A percentile compares a stretch with the other conserved stretches of the same genome.
These are phyloP conservation scores for Minunthozetes semirufus DNA, from an alignment of 2,888 invertebrate genomes.

Conservation along the genomic window DNA sequence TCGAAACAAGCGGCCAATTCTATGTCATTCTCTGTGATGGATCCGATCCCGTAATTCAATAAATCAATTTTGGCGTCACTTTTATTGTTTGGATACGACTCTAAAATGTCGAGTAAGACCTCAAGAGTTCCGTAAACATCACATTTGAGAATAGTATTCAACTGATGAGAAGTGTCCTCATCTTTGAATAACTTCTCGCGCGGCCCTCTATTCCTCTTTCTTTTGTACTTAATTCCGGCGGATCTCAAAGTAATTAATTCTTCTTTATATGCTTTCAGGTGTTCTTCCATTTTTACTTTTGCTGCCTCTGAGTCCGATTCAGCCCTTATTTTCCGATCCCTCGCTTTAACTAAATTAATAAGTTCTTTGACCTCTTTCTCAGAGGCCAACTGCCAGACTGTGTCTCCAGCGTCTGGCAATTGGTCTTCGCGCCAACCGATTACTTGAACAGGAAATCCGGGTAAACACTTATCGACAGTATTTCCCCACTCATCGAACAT, in stretches of 20 bases:
- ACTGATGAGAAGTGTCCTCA: conserved; percentile 47
- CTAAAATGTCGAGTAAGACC: conserved; percentile 82
- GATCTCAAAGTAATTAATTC: conserved; percentile 33
- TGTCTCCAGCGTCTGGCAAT: conserved; percentile 79
- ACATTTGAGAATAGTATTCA: conserved; percentile 52
- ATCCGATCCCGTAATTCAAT: conserved; percentile 83
- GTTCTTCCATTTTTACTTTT: conserved; percentile 42
- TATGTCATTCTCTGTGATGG: conserved; percentile 71
- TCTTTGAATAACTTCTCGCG: conserved; percentile 46
- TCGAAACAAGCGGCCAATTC: conserved; percentile 59
- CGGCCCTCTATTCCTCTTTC: conserved; percentile 15
- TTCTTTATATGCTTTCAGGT: conserved; percentile 33
- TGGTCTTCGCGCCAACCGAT: conserved; percentile 73
- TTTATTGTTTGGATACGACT: conserved; percentile 59
- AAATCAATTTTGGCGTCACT: conserved; percentile 73
- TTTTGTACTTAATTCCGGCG: conserved; percentile 35
- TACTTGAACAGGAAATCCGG: conserved; percentile 73
- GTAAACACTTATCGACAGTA: conserved; percentile 61
- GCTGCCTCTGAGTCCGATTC: conserved; percentile 42
- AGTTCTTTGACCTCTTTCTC: conserved; percentile 56
- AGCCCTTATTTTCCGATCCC: conserved; percentile 45
- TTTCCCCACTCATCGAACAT: conserved; percentile 71
- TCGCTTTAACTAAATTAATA: conserved; percentile 45
- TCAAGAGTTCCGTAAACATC: conserved; percentile 96
- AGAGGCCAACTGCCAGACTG: conserved; percentile 70